Conservation (phyloP, 1,140 invertebrate genomes). For the Calliphora vicina region DNA sequence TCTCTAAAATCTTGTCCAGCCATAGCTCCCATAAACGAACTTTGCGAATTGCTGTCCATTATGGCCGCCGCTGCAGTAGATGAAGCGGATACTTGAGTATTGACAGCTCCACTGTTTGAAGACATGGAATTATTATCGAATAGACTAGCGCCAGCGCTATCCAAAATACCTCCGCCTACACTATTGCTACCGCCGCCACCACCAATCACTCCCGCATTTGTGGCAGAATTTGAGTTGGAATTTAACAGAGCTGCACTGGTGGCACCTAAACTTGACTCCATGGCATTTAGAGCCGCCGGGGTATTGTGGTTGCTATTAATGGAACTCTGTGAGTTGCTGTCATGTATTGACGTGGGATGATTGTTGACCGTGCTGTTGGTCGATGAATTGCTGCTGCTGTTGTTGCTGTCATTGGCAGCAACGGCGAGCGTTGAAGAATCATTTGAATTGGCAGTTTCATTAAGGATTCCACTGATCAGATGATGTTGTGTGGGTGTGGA, state of each 20-base stretch:
- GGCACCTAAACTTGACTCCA: slow-evolving; percentile 43
- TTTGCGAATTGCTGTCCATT: slow-evolving; percentile 58
- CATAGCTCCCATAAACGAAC: slow-evolving; percentile 42
- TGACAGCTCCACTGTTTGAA: slow-evolving; percentile 51
- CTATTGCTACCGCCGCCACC: slow-evolving; percentile 44
- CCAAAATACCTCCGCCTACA: slow-evolving; percentile 42
- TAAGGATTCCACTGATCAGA: slow-evolving; percentile 58
- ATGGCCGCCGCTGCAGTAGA: slow-evolving; percentile 46
- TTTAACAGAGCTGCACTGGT: slow-evolving; percentile 35
- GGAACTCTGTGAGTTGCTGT: slow-evolving; percentile 60
- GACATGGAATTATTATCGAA: slow-evolving; percentile 61
- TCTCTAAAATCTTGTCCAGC: slow-evolving; percentile 3
- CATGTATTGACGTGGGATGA: slow-evolving; percentile 59
- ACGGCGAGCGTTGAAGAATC: slow-evolving; percentile 59
- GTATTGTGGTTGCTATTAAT: slow-evolving; percentile 56
- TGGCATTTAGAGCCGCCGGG: slow-evolving; percentile 46
- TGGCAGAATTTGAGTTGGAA: slow-evolving; percentile 54
- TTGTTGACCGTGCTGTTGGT: slow-evolving; percentile 61
- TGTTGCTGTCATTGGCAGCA: slow-evolving; percentile 58
- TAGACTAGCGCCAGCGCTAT: slow-evolving; percentile 50
- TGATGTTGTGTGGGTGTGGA: slow-evolving; percentile 49
- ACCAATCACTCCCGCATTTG: neutral
- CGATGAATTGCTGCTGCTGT: slow-evolving; percentile 60
- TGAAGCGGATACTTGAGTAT: slow-evolving; percentile 43
- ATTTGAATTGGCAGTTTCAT: slow-evolving; percentile 60